Conservation (phyloP, 2,888 invertebrate genomes). For the Spicauda simplicius region DNA sequence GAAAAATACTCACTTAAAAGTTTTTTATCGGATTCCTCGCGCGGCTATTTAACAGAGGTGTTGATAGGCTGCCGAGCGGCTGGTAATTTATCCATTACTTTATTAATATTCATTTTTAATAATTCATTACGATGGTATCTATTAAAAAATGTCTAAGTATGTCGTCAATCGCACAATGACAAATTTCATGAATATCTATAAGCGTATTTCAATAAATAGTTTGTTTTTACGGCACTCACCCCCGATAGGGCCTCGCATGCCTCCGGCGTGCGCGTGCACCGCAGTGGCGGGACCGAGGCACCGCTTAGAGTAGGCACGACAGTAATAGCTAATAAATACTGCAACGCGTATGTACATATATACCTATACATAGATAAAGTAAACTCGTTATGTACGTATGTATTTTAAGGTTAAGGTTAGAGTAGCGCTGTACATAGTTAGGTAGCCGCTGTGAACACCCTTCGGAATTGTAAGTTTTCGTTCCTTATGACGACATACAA, state of each 20-base stretch:
- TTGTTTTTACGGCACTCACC: neutral
- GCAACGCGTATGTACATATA: constrained; percentile 47
- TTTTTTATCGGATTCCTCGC: constrained; percentile 14
- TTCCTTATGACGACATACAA: constrained; percentile 2
- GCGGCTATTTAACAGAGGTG: neutral
- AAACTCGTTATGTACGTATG: constrained; percentile 19
- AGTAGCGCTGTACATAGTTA: constrained; percentile 27
- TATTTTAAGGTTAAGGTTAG: constrained; percentile 1
- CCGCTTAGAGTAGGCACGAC: constrained; percentile 21
- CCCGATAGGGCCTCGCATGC: neutral
- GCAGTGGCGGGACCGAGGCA: neutral
- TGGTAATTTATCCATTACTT: neutral
- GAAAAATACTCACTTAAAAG: neutral
- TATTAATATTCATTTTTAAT: constrained; percentile 24
- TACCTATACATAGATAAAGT: constrained; percentile 39
- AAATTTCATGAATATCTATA: neutral
- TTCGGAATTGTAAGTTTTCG: constrained; percentile 6
- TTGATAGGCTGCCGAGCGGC: neutral
- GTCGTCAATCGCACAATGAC: neutral
- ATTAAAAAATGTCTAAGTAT: neutral
- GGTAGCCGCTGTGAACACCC: constrained; percentile 11
- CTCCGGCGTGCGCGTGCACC: neutral
- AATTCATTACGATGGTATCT: constrained; percentile 1
- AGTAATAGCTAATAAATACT: constrained; percentile 27
- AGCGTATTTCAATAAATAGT: neutral